phyloP scores from a whole-genome alignment of 2,113 vertebrate genomes.

The Helogale parvula region DNA sequence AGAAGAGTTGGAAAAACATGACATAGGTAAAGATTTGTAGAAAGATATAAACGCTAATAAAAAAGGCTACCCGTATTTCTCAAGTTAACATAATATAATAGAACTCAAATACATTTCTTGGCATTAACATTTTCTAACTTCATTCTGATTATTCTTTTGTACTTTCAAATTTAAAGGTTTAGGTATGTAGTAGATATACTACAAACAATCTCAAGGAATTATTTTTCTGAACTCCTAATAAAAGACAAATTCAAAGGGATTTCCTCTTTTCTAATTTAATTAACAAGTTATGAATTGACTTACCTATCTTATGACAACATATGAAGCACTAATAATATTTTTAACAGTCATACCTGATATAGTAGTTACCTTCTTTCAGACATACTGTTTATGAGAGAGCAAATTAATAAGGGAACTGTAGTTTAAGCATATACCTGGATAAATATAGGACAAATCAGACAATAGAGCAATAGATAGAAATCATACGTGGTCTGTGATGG shows the following conservation, averaged over 20 bases:
- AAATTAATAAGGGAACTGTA: not conserved
- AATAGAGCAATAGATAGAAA: not conserved
- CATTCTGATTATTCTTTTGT: not conserved
- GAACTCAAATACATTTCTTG: not conserved
- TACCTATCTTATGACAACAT: not conserved
- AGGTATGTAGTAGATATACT: not conserved
- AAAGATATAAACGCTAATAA: not conserved
- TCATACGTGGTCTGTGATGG: not conserved
- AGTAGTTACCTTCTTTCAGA: not conserved
- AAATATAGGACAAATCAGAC: not conserved
- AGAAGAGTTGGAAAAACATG: not conserved
- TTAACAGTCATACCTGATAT: not conserved
- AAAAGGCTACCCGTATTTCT: not conserved
- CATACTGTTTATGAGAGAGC: not conserved
- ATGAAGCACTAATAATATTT: not conserved
- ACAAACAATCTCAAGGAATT: not conserved
- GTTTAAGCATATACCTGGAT: not conserved
- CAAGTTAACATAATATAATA: not conserved
- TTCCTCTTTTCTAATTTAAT: constrained; percentile 2
- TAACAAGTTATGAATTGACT: not conserved
- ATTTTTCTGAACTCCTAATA: not conserved
- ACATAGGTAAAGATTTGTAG: not conserved
- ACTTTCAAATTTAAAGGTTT: not conserved
- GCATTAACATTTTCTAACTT: not conserved
- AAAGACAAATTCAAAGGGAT: not conserved